These are phyloP conservation scores for Acleris laterana DNA, from an alignment of 2,888 invertebrate species.

Conservation along the genomic window DNA sequence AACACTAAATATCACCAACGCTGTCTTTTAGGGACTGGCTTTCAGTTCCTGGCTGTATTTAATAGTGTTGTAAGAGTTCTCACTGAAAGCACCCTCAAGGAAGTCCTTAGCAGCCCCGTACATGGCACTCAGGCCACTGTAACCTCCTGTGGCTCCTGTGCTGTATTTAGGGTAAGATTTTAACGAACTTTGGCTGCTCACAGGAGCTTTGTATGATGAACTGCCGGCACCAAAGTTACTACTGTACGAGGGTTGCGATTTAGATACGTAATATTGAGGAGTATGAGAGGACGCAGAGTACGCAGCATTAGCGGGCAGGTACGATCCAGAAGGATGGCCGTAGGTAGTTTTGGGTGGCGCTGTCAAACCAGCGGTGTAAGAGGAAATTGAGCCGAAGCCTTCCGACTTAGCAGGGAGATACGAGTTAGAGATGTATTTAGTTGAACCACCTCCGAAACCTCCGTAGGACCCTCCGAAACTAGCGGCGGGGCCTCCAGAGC, in stretches of 20 bases:
- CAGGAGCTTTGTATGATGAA: conserved; percentile 64
- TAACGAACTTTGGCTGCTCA: conserved; percentile 60
- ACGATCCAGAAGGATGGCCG: conserved; percentile 62
- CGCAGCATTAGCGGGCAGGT: conserved; percentile 51
- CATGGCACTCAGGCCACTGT: conserved; percentile 55
- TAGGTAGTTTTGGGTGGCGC: conserved; percentile 68
- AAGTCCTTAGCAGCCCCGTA: conserved; percentile 65
- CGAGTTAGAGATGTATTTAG: conserved; percentile 61
- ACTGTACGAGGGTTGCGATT: conserved; percentile 55
- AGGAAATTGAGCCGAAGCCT: conserved; percentile 58
- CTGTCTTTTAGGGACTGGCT: conserved; percentile 61
- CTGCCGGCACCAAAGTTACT: conserved; percentile 63
- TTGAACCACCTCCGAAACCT: conserved; percentile 59
- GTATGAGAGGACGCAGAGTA: conserved; percentile 66
- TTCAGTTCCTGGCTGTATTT: conserved; percentile 80
- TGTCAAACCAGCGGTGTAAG: conserved; percentile 59
- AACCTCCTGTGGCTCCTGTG: conserved; percentile 63
- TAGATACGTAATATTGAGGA: conserved; percentile 65
- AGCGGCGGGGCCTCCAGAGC: conserved; percentile 57
- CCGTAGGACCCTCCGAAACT: conserved; percentile 61
- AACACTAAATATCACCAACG: conserved; percentile 35
- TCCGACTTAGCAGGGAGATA: conserved; percentile 65
- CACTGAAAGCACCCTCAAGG: conserved; percentile 70
- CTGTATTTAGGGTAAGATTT: conserved; percentile 69
- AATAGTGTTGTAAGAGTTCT: conserved; percentile 76